Base-by-base conservation (phyloP, 2,797 vertebrate species). In the Amniataba percoides region DNA sequence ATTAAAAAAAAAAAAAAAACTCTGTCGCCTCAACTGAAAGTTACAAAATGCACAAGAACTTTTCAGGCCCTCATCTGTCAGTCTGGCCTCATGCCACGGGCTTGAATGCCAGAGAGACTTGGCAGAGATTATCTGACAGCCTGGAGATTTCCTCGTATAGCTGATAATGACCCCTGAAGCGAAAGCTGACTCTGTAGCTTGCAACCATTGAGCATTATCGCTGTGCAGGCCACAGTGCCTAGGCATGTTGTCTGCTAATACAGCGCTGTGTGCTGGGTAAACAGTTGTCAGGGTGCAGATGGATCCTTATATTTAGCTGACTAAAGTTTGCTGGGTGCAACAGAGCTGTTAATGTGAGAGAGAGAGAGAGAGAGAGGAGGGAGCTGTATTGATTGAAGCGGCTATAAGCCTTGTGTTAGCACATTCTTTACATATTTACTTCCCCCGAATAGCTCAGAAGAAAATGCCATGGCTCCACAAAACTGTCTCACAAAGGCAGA, bases 211-310 rank as follows among this genome's bases (percentile, higher is more conserved):
- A 36, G 75, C 59, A 74, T 88, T 83, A 87, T 83, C 81, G 60
- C 82, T n/a, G 55, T 66, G 71, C 21, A 36, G 21, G 62, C 81
- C 71, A 40, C 77, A 81, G 78, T 74, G 40, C 52, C 46, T 56
- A 11, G 78, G 51, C 78, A 71, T 74, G 83, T n/a, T 69, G 67
- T 78, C 56, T 4, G 69, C 77, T 89, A 83, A 84, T 77, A 9
- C 71, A 66, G 68, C 1, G 19, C 71, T 43, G 39, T 40, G 69
- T 39, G 64, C 71, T 21, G 64, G 61, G 80, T 56, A 49, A 82
- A 88, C 81, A 81, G 70, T 79, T 70, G 67, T 70, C 82, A 34
- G 52, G 43, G 59, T 74, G 68, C 80, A 85, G 83, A 81, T 67
- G 67, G 81, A 76, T 75, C 10, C 0, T 67, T 71, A 49, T 57